These are phyloP conservation scores for Flexamia atlantica DNA, from an alignment of 2,888 invertebrate genomes.

Conservation along the genomic window DNA sequence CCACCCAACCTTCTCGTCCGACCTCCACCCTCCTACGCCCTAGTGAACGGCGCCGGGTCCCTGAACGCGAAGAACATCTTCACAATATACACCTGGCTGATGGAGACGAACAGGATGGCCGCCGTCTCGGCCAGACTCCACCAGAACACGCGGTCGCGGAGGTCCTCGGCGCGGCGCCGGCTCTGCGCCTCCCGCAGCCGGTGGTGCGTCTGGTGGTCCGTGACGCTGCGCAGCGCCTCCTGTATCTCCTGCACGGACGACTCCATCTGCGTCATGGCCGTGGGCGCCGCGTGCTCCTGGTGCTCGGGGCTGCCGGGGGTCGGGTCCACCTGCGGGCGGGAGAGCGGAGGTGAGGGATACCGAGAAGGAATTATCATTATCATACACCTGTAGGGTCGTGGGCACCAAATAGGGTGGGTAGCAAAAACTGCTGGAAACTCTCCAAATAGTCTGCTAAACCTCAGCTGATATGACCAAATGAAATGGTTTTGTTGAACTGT, in stretches of 20 bases:
- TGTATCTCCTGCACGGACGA: conserved; percentile 94
- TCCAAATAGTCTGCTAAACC: too few species aligned
- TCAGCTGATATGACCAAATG: too few species aligned
- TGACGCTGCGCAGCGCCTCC: conserved; percentile 90
- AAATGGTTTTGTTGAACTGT: too few species aligned
- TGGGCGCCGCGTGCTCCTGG: neutral
- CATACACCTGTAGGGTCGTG: too few species aligned
- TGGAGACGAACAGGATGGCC: conserved; percentile 90
- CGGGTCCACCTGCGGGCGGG: neutral
- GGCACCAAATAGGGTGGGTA: too few species aligned
- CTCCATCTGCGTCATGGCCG: conserved; percentile 96
- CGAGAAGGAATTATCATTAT: too few species aligned
- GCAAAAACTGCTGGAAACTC: too few species aligned
- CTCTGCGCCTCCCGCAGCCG: conserved; percentile 96
- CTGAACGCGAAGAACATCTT: conserved; percentile 93
- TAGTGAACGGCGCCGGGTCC: neutral
- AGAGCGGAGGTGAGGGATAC: too few species aligned
- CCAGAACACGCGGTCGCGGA: conserved; percentile 95
- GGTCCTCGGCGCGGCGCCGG: conserved; percentile 96
- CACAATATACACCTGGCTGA: conserved; percentile 93
- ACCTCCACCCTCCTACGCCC: too few species aligned
- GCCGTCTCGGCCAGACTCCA: conserved; percentile 96
- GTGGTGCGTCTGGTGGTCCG: conserved; percentile 99
- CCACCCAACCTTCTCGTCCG: too few species aligned
- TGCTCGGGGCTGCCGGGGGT: conserved; percentile 76